Percentiles rank a stretch among this genome's conserved stretches.
Conservation (phyloP, 2,888 invertebrate genomes). For the Cephus pulcher region DNA sequence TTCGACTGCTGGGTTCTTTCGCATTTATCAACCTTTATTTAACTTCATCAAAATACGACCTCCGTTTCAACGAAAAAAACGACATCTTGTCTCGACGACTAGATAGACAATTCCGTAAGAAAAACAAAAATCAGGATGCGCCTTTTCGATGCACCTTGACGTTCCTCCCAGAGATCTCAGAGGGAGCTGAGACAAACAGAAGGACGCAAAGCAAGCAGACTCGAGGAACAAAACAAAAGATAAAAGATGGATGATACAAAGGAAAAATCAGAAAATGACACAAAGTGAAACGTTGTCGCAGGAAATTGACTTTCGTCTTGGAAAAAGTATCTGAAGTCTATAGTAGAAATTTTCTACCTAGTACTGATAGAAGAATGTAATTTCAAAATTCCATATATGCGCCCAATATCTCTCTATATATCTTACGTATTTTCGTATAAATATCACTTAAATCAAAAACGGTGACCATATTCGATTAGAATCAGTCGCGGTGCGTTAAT, state of each 20-base stretch:
- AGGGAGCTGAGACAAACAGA: background rate
- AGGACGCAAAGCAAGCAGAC: background rate
- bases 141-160: background rate
- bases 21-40: slow-evolving; percentile 26
- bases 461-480: too few species aligned
- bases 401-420: background rate
- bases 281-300: background rate
- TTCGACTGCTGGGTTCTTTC: background rate
- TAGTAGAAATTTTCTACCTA: background rate
- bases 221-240: background rate
- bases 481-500: background rate
- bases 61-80: slow-evolving; percentile 19
- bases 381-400: background rate
- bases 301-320: background rate
- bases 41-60: slow-evolving; percentile 21
- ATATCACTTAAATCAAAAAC: too few species aligned
- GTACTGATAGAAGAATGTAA: background rate
- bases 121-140: background rate
- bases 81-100: background rate
- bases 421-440: too few species aligned
- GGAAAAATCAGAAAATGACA: background rate
- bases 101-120: background rate
- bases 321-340: background rate
- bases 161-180: background rate
- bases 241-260: background rate